Base-by-base conservation (phyloP, 2,113 vertebrate genomes). In the Callocephalon fimbriatum region DNA sequence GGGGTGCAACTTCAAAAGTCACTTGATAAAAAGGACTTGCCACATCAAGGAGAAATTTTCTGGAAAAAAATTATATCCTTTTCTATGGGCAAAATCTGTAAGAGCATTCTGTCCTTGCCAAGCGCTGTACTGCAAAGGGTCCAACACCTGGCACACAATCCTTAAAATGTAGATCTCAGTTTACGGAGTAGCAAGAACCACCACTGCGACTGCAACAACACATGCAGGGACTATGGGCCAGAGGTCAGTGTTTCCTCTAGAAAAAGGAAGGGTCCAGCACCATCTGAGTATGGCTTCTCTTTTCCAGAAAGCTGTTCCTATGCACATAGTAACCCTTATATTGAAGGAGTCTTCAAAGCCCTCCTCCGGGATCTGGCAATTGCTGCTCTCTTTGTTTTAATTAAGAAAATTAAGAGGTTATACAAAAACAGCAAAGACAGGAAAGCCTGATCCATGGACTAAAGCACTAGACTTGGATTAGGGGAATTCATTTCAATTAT, bases 351-450 rank as follows among this genome's bases (percentile, higher is more conserved):
- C 84, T 8, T 83, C 53, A 37, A 7, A 92, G 71, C 16, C 40
- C 29, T 62, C 72, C 76, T 83, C 75, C 42, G 38, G 22, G 45
- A 80, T 29, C 40, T 27, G 18, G 40, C 31, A 82, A 44, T 42
- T 66, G 61, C 56, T 63, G 10, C 31, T 86, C 26, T 72, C 32
- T 63, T 44, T 20, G 15, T 50, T 86, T 83, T 29, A 88, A 27
- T 25, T 22, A 58, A 50, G 37, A 35, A 53, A 90, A 83, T 83
- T 42, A 83, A 66, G 35, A 91, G 18, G 37, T 25, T 67, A 32
- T 21, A 81, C 12, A 81, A 81, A 90, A 93, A 19, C 16, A 91
- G 42, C 40, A 73, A 79, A 80, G n/a, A 48, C 86, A 86, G 75
- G 17, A 70, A 93, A 21, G 35, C 27, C 78, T 77, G 68, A 83